Base-by-base conservation (phyloP, 2,888 invertebrate genomes). In the Podotricha telesiphe region DNA sequence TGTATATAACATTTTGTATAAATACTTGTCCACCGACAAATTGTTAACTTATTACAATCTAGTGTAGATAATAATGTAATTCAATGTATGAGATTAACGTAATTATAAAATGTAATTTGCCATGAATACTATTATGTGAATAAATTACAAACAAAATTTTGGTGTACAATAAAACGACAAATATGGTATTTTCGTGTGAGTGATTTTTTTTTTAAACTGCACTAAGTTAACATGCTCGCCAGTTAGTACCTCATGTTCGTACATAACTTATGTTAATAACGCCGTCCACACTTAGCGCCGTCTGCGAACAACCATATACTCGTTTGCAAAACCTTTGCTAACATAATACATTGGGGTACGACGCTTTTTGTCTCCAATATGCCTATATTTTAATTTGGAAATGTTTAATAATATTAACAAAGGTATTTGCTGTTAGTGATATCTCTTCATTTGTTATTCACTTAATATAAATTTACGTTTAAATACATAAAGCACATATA, bases 1-100 rank as follows among this genome's bases (percentile, higher is more conserved):
- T 84, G 84, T 90, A 88, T 88, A 88, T 90, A 91, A 90, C 88
- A 90, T 89, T 70, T 88, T 89, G 86, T 91, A 90, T 92, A 91
- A 86, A 84, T 84, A 85, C 86, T 83, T 82, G 82, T 85, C 78
- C 81, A 70, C 74, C 74, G 80, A 82, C 79, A 81, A 81, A 77
- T 85, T 88, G 91, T 89, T 91, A 90, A 91, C 91, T 91, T 90
- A 91, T 81, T 89, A 91, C 90, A 87, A 59, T 59, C 45, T n/a
- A 15, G 13, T 7, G 2, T 22, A n/a, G 45, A n/a, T 59, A 45
- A 45, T n/a, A 45, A 15, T 2, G 15, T n/a, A 42, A 3, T 10
- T n/a, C n/a, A 28, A 0, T 40, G 5, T 19, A 37, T 7, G 37
- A 19, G n/a, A n/a, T n/a, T n/a, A 45, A 61, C 22, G 47, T 59